Base-by-base conservation (phyloP, 2,888 invertebrate species). In the Dryocosmus kuriphilus region DNA sequence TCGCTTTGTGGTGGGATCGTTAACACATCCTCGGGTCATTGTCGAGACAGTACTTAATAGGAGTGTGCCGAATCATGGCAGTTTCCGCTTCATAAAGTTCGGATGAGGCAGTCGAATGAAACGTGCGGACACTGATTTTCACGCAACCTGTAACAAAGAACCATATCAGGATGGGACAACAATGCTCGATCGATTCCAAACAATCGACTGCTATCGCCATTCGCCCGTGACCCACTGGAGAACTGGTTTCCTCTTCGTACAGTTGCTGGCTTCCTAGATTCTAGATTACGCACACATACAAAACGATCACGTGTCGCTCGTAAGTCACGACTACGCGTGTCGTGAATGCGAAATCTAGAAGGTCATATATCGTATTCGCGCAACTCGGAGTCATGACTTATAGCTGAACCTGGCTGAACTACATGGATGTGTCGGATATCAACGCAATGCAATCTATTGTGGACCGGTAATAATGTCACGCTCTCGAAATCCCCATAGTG, bases 241-340 rank as follows among this genome's bases (percentile, higher is more conserved):
- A 55, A 38, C 74, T 55, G 78, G 77, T 78, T 78, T 67, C 78
- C 65, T 27, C 30, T 73, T 76, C 71, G 78, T 80, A 79, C 73
- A 79, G 77, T 46, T 74, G 79, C 81, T 77, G 76, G 78, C 75
- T 77, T 81, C 79, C 81, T 76, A 76, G 55, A 80, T 80, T 74
- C 77, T 74, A 77, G 80, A 80, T 61, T 74, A 32, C 77, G 77
- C 81, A 81, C 27, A 71, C 82, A 82, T 78, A 85, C 87, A 88
- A 89, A 88, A 88, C 86, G 87, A 86, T 89, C 89, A 89, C 88
- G 89, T 86, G 88, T 86, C 85, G 84, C 82, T 82, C 86, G 86
- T 88, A 85, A 86, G 86, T 88, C 86, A 81, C 82, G 83, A 82
- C 77, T 79, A 78, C 86, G 86, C 88, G 87, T 88, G 89, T 83